Conservation (phyloP, 2,113 vertebrate genomes). For the Hymenochirus boettgeri region DNA sequence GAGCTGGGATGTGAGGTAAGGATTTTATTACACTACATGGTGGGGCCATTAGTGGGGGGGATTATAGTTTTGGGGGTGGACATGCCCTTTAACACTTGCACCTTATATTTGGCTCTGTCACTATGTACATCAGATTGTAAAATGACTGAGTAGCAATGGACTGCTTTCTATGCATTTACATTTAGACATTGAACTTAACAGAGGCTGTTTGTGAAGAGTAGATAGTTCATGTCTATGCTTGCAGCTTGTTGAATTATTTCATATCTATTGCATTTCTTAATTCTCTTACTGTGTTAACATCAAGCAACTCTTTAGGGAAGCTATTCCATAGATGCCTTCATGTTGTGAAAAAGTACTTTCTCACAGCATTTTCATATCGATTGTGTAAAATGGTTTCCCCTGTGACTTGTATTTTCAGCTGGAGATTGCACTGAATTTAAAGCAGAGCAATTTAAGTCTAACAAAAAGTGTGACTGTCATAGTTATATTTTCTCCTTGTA, state of each 20-base stretch:
- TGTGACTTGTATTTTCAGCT: neutral
- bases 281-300: neutral
- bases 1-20: too few species aligned
- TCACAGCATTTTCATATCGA: conserved; percentile 1
- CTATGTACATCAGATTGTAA: too few species aligned
- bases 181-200: too few species aligned
- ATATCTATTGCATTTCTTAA: neutral
- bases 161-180: too few species aligned
- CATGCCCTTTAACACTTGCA: too few species aligned
- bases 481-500: neutral
- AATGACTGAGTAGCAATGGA: too few species aligned
- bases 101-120: too few species aligned
- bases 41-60: too few species aligned
- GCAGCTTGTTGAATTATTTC: neutral
- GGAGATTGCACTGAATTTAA: conserved; percentile 1
- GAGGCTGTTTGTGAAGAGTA: neutral
- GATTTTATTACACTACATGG: too few species aligned
- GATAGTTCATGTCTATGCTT: neutral
- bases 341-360: conserved; percentile 1
- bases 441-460: neutral
- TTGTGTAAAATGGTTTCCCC: conserved; percentile 1
- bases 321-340: neutral
- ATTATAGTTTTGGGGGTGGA: too few species aligned
- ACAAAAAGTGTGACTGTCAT: neutral
- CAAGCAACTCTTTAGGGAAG: neutral